Conservation (phyloP, 2,888 invertebrate species). For the Syritta pipiens region DNA sequence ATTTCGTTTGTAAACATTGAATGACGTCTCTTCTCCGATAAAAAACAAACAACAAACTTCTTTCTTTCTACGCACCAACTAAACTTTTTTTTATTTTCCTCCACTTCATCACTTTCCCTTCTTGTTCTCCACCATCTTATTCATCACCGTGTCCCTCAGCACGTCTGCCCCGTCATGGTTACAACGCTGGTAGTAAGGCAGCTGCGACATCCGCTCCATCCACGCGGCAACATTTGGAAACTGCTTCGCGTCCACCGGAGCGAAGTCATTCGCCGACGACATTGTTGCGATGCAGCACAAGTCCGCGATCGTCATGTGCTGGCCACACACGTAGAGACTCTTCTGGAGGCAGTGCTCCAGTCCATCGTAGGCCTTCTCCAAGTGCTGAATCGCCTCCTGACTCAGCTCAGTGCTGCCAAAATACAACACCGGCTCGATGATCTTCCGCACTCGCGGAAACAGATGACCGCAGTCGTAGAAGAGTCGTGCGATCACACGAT, state of each 20-base stretch:
- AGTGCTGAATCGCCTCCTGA: constrained; percentile 77
- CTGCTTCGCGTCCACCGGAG: constrained; percentile 78
- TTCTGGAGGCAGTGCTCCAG: constrained; percentile 76
- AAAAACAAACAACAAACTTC: too few relatives aligned
- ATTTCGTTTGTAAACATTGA: too few relatives aligned
- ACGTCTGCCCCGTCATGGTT: constrained; percentile 78
- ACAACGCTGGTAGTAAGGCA: constrained; percentile 79
- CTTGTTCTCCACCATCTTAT: too few relatives aligned
- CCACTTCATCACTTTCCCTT: too few relatives aligned
- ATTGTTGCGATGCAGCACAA: constrained; percentile 79
- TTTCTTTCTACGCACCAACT: too few relatives aligned
- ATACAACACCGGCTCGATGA: constrained; percentile 77
- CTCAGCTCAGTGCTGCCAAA: constrained; percentile 77
- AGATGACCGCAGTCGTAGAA: constrained; percentile 77
- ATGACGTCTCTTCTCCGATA: too few relatives aligned
- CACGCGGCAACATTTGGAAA: constrained; percentile 79
- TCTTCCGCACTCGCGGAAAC: constrained; percentile 75
- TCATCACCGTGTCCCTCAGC: too few relatives aligned
- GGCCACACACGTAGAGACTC: constrained; percentile 75
- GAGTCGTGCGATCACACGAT: constrained; percentile 78
- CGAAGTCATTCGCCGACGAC: constrained; percentile 78
- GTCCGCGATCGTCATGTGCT: constrained; percentile 80
- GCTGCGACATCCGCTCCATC: constrained; percentile 77
- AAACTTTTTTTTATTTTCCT: too few relatives aligned
- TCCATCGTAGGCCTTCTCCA: constrained; percentile 79